Evolutionary conservation across 2,113 vertebrate species (phyloP).

Genomic region (Calyptommatus sinebrachiatus): DNA sequence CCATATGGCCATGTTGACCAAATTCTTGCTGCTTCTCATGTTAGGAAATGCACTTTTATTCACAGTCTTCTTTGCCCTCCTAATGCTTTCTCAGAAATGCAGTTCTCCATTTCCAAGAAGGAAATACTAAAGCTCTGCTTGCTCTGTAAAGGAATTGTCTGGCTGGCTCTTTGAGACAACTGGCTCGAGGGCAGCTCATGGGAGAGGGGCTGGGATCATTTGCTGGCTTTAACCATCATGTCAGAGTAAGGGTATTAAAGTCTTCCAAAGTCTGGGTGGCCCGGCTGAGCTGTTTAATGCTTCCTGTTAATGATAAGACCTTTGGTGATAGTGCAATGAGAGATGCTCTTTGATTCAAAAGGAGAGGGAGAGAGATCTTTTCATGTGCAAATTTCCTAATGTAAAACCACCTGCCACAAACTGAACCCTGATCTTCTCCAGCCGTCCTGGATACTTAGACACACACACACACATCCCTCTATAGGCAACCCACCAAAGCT

Average conservation of each 20-base stretch:
- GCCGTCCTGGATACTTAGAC: not conserved
- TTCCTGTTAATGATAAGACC: slow-evolving; percentile 57
- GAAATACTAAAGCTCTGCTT: slow-evolving; percentile 35
- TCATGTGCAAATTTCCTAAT: slow-evolving; percentile 62
- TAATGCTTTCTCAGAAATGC: slow-evolving; percentile 32
- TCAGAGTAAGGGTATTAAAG: slow-evolving; percentile 45
- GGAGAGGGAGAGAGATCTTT: slow-evolving; percentile 41
- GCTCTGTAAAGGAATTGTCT: slow-evolving; percentile 54
- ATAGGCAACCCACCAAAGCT: not conserved
- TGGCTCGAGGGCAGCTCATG: slow-evolving; percentile 48
- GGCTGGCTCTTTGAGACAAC: slow-evolving; percentile 32
- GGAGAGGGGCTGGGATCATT: slow-evolving; percentile 36
- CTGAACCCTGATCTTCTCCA: slow-evolving; percentile 36
- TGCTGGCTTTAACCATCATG: slow-evolving; percentile 49
- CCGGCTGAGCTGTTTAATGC: slow-evolving; percentile 49
- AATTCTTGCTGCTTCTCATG: not conserved
- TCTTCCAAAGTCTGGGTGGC: slow-evolving; percentile 35
- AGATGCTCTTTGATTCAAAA: slow-evolving; percentile 57
- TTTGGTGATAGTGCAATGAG: slow-evolving; percentile 53
- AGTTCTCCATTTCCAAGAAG: slow-evolving; percentile 8
- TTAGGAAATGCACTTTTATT: not conserved
- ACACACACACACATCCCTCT: not conserved
- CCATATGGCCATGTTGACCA: not conserved
- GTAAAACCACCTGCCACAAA: not conserved
- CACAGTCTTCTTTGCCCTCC: slow-evolving; percentile 17